Percentiles rank a stretch among this genome's conserved stretches.
These are phyloP conservation scores for Acronicta alni DNA, from an alignment of 2,888 invertebrate species.

Conservation along the genomic window DNA sequence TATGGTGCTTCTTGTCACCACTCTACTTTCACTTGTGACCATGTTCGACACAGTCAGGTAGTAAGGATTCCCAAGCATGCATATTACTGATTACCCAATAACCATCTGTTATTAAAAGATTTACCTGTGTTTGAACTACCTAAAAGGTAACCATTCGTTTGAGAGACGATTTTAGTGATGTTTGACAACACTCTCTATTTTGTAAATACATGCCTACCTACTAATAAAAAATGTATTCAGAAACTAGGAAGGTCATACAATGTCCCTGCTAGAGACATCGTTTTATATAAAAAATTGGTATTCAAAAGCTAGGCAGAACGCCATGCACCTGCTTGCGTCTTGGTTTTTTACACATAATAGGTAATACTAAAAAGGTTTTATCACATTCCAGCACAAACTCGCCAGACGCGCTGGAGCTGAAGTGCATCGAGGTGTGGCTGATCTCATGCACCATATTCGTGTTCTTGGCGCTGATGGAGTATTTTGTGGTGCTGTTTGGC, in stretches of 20 bases:
- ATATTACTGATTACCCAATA: not conserved
- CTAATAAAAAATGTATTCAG: too few species aligned
- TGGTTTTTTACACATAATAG: too few species aligned
- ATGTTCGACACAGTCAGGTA: constrained; percentile 92
- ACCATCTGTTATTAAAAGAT: not conserved
- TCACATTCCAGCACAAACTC: constrained; percentile 89
- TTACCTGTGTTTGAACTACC: not conserved
- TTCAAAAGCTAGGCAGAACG: too few species aligned
- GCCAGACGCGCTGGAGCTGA: constrained; percentile 90
- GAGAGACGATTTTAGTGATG: too few species aligned
- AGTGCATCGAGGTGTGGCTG: constrained; percentile 91
- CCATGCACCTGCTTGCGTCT: too few species aligned
- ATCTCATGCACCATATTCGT: constrained; percentile 91
- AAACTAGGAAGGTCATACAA: too few species aligned
- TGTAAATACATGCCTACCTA: too few species aligned
- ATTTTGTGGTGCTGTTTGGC: constrained; percentile 91
- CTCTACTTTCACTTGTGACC: constrained; percentile 90
- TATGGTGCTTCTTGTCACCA: constrained; percentile 91
- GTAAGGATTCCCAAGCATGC: constrained; percentile 15
- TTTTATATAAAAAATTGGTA: too few species aligned
- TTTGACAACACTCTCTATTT: not conserved
- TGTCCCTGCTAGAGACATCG: too few species aligned
- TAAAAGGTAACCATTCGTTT: too few species aligned
- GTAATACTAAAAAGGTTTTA: constrained; percentile 2
- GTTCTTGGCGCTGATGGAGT: constrained; percentile 90